Evolutionary conservation across 2,888 invertebrate genomes (phyloP).

Genomic region (Tortrix viridana): DNA sequence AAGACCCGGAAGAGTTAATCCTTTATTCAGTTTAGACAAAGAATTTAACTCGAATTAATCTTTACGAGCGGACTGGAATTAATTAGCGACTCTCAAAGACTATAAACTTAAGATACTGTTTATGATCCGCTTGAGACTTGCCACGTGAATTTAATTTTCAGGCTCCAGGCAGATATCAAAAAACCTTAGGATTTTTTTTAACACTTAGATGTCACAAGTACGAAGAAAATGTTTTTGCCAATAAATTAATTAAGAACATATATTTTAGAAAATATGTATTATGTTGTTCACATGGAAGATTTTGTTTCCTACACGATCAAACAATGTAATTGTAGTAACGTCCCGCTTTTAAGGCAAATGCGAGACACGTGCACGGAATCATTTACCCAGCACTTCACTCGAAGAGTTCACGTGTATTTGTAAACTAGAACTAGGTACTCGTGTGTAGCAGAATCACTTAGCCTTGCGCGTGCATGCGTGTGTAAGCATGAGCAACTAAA

Average conservation of each 20-base stretch:
- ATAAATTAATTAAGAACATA: too few relatives aligned
- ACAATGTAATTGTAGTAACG: too few relatives aligned
- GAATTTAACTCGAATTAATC: constrained; percentile 9
- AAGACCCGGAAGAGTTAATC: neutral
- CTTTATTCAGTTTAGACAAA: neutral
- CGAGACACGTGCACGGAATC: constrained; percentile 4
- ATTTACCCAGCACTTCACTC: constrained; percentile 3
- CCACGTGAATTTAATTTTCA: too few relatives aligned
- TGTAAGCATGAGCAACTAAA: too few relatives aligned
- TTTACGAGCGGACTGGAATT: constrained; percentile 20
- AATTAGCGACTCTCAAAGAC: constrained; percentile 4
- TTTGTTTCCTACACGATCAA: too few relatives aligned
- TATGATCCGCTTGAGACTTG: neutral
- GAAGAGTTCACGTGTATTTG: constrained; percentile 11
- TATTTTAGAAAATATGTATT: too few relatives aligned
- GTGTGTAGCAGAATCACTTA: neutral
- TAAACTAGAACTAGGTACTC: neutral
- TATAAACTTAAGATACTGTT: constrained; percentile 1
- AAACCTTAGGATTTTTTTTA: too few relatives aligned
- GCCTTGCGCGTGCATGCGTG: too few relatives aligned
- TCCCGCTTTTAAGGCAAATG: neutral
- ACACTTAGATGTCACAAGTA: too few relatives aligned
- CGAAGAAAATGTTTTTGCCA: too few relatives aligned
- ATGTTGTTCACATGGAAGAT: too few relatives aligned
- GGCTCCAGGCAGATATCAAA: too few relatives aligned